phyloP scores from a whole-genome alignment of 1,140 invertebrate species.

The Philopotamus ludificatus region DNA sequence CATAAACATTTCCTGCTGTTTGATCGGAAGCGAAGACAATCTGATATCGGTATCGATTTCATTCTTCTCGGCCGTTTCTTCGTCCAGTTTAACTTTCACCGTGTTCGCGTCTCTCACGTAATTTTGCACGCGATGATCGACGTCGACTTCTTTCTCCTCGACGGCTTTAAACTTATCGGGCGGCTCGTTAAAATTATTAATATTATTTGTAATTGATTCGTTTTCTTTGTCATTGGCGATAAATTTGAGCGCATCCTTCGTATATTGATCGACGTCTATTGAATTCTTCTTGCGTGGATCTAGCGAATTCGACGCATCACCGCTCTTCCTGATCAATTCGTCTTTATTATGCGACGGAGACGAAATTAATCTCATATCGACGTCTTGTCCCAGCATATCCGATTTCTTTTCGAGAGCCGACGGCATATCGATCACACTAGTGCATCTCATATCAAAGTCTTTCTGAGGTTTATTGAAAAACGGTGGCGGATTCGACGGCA shows the following conservation, averaged over 20 bases:
- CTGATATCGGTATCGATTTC: constrained; percentile 56
- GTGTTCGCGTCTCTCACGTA: constrained; percentile 48
- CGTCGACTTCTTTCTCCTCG: constrained; percentile 53
- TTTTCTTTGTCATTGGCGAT: constrained; percentile 52
- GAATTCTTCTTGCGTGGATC: constrained; percentile 48
- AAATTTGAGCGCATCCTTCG: constrained; percentile 56
- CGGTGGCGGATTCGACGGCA: constrained; percentile 19
- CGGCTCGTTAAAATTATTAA: constrained; percentile 13
- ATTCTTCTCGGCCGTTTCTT: constrained; percentile 48
- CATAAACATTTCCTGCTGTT: constrained; percentile 66
- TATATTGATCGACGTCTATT: constrained; percentile 56
- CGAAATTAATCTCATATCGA: constrained; percentile 57
- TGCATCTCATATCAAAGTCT: constrained; percentile 54
- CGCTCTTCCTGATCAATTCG: constrained; percentile 32
- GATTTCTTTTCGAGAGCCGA: background rate
- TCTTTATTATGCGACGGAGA: constrained; percentile 43
- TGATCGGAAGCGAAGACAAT: constrained; percentile 58
- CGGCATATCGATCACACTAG: constrained; percentile 45
- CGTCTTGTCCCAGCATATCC: constrained; percentile 51
- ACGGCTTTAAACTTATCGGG: constrained; percentile 9
- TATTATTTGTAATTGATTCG: constrained; percentile 45
- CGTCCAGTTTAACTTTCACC: constrained; percentile 39
- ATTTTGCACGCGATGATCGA: constrained; percentile 54
- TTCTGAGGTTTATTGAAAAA: constrained; percentile 39
- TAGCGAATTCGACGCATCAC: constrained; percentile 15